Evolutionary conservation across 2,888 invertebrate species (phyloP), one percentile per base, ranked within the genome.

Genomic region (Campoletis raptor): DNA sequence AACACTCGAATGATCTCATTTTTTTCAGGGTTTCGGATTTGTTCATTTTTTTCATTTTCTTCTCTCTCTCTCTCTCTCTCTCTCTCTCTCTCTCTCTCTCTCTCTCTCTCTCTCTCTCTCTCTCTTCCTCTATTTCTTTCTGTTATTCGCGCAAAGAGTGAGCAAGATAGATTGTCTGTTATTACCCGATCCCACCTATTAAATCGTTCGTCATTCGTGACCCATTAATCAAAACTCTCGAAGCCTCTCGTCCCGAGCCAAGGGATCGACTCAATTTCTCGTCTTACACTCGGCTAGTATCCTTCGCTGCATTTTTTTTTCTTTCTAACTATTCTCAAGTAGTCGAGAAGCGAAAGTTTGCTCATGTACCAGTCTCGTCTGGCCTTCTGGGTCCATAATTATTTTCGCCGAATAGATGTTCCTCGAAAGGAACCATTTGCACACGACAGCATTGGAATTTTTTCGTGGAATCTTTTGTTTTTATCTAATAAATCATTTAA

Each of bases 161-260:
- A 85, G 74, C 83, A 77, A 88, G 84, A 85, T 70, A 36, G 84
- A 86, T 81, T 57, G 80, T 81, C 86, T 84, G 86, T 87, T 89
- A 89, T 89, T 89, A 89, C 76, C 77, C 77, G 85, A 85, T 81
- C 89, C 90, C 91, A 89, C 89, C 89, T 92, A 93, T 93, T 93
- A 93, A 92, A 93, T 90, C 90, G 91, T 92, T 91, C 91, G 90
- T 92, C 90, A 89, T 91, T 90, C 89, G 87, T 89, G 89, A 91
- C 91, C 92, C 91, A 91, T 91, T 92, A 91, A 92, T 93, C 92
- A 91, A 90, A 86, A 54, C 57, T 81, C 72, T 79, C 64, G 72
- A 67, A 45, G 81, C 48, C 21, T 70, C 54, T 79, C 74, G 57
- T 54, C 57, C 45, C 66, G 66, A 40, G 54, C 36, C 30, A 21